These are phyloP conservation scores for Leucoma salicis DNA, from an alignment of 2,888 invertebrate genomes.

Conservation along the genomic window DNA sequence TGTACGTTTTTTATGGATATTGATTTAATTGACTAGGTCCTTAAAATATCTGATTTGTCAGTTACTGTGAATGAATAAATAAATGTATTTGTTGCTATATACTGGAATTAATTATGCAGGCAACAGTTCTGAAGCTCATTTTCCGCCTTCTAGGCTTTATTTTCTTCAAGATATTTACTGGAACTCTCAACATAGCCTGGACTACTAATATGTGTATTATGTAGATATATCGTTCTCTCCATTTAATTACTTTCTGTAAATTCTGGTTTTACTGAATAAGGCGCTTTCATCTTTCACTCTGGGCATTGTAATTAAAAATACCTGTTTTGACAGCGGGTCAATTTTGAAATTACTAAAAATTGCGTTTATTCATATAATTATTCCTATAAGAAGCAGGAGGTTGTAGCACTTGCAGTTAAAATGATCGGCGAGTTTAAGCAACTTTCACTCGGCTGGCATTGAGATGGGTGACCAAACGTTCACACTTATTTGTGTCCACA, in stretches of 20 bases:
- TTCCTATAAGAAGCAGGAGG: neutral
- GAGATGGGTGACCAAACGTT: too few relatives aligned
- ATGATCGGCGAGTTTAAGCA: too few relatives aligned
- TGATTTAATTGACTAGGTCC: too few relatives aligned
- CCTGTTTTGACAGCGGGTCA: conserved; percentile 20
- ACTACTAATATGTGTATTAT: conserved; percentile 36
- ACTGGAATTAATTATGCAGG: conserved; percentile 9
- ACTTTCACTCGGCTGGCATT: too few relatives aligned
- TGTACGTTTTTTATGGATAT: too few relatives aligned
- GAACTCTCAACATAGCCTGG: conserved; percentile 30
- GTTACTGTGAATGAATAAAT: neutral
- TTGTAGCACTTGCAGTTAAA: too few relatives aligned
- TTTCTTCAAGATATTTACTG: conserved; percentile 33
- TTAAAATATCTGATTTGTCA: conserved; percentile 4
- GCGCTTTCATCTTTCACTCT: conserved; percentile 26
- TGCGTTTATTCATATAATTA: neutral
- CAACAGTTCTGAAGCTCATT: conserved; percentile 34
- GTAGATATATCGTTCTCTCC: conserved; percentile 31
- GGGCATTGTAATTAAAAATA: conserved; percentile 23
- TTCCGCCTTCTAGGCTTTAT: conserved; percentile 36
- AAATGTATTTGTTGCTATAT: neutral
- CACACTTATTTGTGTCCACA: too few relatives aligned
- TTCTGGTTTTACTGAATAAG: conserved; percentile 29
- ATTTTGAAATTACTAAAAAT: neutral
- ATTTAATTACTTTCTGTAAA: conserved; percentile 29